Percentiles rank a stretch among this genome's conserved stretches.
Conservation (phyloP, 2,797 vertebrate genomes). For the Clarias pachynema region DNA sequence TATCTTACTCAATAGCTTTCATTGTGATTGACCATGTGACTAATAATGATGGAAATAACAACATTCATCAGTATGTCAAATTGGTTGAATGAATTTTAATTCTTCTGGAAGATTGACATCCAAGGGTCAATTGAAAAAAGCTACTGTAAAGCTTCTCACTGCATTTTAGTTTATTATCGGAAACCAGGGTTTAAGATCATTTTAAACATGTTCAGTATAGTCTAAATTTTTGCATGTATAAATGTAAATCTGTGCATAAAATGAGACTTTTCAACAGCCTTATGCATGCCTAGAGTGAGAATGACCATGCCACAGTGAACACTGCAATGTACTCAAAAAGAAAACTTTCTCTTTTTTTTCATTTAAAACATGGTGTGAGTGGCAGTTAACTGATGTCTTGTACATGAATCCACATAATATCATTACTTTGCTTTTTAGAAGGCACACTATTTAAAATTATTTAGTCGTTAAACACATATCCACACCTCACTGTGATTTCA, state of each 20-base stretch:
- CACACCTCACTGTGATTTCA: constrained; percentile 2
- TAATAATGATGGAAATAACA: too few species aligned
- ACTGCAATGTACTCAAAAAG: not conserved
- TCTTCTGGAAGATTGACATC: not conserved
- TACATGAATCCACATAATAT: not conserved
- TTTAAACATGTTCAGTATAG: not conserved
- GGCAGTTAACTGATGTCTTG: not conserved
- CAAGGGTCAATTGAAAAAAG: not conserved
- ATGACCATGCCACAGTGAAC: constrained; percentile 12
- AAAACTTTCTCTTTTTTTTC: not conserved
- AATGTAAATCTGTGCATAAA: not conserved
- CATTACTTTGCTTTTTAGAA: not conserved
- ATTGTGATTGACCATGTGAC: not conserved
- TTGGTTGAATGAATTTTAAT: not conserved
- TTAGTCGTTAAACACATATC: not conserved
- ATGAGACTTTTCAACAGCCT: not conserved
- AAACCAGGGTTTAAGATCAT: constrained; percentile 15
- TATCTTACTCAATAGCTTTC: not conserved
- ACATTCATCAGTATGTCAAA: not conserved
- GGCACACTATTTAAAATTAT: not conserved
- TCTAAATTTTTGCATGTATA: too few species aligned
- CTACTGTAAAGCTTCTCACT: not conserved
- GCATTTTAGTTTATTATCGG: not conserved
- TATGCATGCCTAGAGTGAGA: not conserved
- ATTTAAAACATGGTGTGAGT: constrained; percentile 4